Evolutionary conservation across 37 sponge, comb jelly and placozoan species (phyloP), one percentile per base, ranked within the genome.

Genomic region (Hexactinellida sp.): DNA sequence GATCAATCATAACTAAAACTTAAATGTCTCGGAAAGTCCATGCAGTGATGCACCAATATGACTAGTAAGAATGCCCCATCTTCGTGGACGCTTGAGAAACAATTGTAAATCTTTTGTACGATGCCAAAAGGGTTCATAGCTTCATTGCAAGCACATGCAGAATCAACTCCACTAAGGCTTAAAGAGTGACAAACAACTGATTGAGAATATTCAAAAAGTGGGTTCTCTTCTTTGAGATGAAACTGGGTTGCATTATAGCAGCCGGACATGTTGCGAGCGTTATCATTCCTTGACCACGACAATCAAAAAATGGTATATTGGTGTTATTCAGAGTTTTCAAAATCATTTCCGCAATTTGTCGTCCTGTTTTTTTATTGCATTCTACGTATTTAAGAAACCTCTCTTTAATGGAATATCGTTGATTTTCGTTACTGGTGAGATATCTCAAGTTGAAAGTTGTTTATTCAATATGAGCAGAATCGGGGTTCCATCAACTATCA

Each of bases 11-110:
- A 16, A 41, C 5, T 41, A 41, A 41, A 41, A 41, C 5, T 13
- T n/a, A n/a, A n/a, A n/a, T n/a, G n/a, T n/a, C n/a, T n/a, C n/a
- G n/a, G n/a, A n/a, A n/a, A 63, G 76, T 63, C 76, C 30, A 63
- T 63, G 76, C 76, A 63, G 76, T 63, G 76, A 63, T 63, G 76
- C 76, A 63, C 76, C 76, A 63, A 25, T 63, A 63, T 63, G 76
- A 63, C 76, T 63, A 32, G 76, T n/a, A 63, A 32, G 5, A 63
- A 63, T 63, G 19, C 21, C 34, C 25, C 76, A 63, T 63, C 76
- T 63, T 63, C 76, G 76, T 63, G 76, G 76, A 63, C 76, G 3
- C 19, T 23, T 63, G 3, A 23, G 13, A 63, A 63, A n/a, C 76
- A 63, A 63, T 63, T 63, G 13, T 63, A 63, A 63, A 63, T 63